Percentiles rank a stretch among this genome's conserved stretches.
These are phyloP conservation scores for Mycalesis mineus DNA, from an alignment of 2,888 invertebrate genomes.

Conservation along the genomic window DNA sequence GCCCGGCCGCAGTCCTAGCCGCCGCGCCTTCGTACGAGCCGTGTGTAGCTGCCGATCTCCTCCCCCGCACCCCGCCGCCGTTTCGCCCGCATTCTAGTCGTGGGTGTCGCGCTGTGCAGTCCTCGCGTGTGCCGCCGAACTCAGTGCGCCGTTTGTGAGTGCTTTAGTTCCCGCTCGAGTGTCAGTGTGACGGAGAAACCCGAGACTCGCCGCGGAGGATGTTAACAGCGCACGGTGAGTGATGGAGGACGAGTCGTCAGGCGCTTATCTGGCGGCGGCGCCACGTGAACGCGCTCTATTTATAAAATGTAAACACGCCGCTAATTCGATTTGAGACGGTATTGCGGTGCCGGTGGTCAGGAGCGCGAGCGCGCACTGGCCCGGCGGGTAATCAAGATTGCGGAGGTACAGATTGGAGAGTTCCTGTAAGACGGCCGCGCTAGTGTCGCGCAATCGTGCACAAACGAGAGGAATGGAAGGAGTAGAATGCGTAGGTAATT, in stretches of 20 bases:
- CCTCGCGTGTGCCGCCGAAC: constrained; percentile 74
- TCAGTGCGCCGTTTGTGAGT: constrained; percentile 77
- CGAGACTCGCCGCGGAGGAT: constrained; percentile 70
- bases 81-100: constrained; percentile 76
- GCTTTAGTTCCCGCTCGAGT: constrained; percentile 72
- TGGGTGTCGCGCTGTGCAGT: constrained; percentile 76
- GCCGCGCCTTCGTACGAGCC: constrained; percentile 73
- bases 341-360: constrained; percentile 54
- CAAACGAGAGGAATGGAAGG: constrained; percentile 36
- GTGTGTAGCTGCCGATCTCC: constrained; percentile 66
- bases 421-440: constrained; percentile 66
- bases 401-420: constrained; percentile 67
- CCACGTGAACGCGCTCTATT: constrained; percentile 76
- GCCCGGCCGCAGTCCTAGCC: constrained; percentile 73
- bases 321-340: constrained; percentile 67
- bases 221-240: constrained; percentile 78
- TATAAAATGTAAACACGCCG: constrained; percentile 74
- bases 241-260: constrained; percentile 47
- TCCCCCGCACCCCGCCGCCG: constrained; percentile 61
- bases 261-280: constrained; percentile 60
- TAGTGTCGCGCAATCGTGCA: constrained; percentile 41
- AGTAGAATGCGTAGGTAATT: constrained; percentile 31
- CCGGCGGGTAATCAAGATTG: constrained; percentile 60
- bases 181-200: constrained; percentile 73
- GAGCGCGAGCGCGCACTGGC: constrained; percentile 62